Base-by-base conservation (phyloP, 2,113 vertebrate species). In the Macheiramphus alcinus region DNA sequence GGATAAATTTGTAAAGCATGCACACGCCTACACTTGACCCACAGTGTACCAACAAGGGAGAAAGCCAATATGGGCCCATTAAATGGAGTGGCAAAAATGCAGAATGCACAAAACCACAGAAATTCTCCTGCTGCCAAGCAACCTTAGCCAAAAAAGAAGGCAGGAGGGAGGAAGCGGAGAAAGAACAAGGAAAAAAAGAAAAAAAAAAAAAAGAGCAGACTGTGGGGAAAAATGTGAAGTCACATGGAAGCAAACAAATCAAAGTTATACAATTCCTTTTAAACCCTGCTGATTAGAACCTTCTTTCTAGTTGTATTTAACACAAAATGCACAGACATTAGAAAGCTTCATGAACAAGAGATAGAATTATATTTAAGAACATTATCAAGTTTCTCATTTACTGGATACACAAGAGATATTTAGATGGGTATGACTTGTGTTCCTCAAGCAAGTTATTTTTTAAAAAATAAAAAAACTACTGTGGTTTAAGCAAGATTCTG, bases 1-100 rank as follows among this genome's bases (percentile, higher is more conserved):
- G 86, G 94, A 89, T 88, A 87, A 89, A 95, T 97, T 73, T 97
- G 87, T 95, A 97, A 98, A 97, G 97, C 94, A 95, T 19, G 38
- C 98, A 98, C 97, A 98, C n/a, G 93, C 97, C 97, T 98, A 97
- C 94, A 97, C 98, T 98, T 98, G 98, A 98, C 98, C 97, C 86
- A 88, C 13, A 91, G 95, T 94, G 89, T 96, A 97, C 84, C 63
- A 95, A 98, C 96, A 97, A 95, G 93, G 76, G 93, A 97, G 94
- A 94, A 97, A 92, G 97, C 97, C 97, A 98, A 80, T 87, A 95
- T 62, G 88, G 94, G 56, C 93, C 79, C 74, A 97, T 89, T 90
- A 96, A 97, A 97, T 79, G 78, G 66, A 98, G 80, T 62, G 80
- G 96, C 93, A 97, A 97, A 98, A 98, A 95, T 86, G 68, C 75